Evolutionary conservation across 2,888 invertebrate genomes (phyloP).

Genomic region (Leptothorax acervorum): DNA sequence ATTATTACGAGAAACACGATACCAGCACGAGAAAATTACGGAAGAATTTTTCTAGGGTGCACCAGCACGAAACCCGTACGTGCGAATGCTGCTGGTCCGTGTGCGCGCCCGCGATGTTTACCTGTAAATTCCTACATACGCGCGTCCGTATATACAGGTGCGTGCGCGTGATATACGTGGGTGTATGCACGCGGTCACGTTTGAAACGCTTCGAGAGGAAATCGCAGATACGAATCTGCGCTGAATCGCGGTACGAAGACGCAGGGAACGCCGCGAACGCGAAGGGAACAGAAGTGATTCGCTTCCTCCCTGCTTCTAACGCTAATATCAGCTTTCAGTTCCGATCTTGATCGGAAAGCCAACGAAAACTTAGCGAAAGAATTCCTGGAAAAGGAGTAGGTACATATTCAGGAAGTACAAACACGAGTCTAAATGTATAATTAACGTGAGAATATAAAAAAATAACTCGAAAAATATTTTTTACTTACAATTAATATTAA

Average conservation of each 20-base stretch:
- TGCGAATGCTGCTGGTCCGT: conserved; percentile 42
- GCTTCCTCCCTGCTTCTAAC: conserved; percentile 29
- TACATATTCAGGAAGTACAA: conserved; percentile 34
- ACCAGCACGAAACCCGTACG: conserved; percentile 61
- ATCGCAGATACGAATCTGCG: conserved; percentile 68
- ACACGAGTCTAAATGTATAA: neutral
- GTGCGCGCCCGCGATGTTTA: conserved; percentile 40
- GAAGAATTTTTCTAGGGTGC: conserved; percentile 66
- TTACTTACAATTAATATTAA: neutral
- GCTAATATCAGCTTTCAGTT: conserved; percentile 56
- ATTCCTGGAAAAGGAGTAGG: conserved; percentile 18
- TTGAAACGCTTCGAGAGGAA: conserved; percentile 62
- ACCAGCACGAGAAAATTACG: conserved; percentile 69
- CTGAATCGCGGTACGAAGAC: conserved; percentile 31
- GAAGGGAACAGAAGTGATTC: conserved; percentile 59
- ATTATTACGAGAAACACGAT: conserved; percentile 75
- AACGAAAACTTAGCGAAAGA: conserved; percentile 29
- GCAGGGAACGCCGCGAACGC: conserved; percentile 39
- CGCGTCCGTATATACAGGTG: conserved; percentile 50
- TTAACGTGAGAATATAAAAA: neutral
- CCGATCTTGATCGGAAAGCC: conserved; percentile 41
- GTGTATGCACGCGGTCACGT: conserved; percentile 69
- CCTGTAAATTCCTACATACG: conserved; percentile 58
- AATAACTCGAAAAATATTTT: conserved; percentile 2
- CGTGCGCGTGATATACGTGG: conserved; percentile 54